Evolutionary conservation across 2,113 vertebrate genomes (phyloP), one percentile per base, ranked within the genome.

Genomic region (Mus spicilegus): DNA sequence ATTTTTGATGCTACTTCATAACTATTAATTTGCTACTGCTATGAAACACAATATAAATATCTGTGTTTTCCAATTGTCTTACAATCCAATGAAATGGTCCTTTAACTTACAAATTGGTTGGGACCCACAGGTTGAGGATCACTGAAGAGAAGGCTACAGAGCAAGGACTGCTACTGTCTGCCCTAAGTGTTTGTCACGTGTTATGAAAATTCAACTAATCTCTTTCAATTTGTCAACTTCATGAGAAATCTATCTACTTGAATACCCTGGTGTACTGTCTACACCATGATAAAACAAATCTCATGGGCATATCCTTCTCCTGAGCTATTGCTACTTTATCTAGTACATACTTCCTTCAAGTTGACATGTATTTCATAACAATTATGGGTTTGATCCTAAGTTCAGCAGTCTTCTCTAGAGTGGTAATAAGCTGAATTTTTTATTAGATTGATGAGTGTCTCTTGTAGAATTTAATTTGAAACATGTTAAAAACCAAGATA

Each of bases 381-480:
- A 88, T 16, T 5, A 56, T 82, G 16, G 67, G 51, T 90, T 91
- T 93, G 12, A 3, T 49, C 7, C 28, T 89, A n/a, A 58, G 1
- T n/a, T 70, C 69, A 85, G 5, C 17, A 20, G 87, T 20, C n/a
- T 6, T 84, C 26, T 39, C n/a, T 24, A 22, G 0, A 26, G 58
- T 24, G 51, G 3, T n/a, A 76, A 0, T 75, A 81, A 92, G 51
- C 28, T 33, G 46, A 73, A 93, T 91, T 69, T 94, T 22, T 69
- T 69, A 58, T n/a, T 12, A 67, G 17, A 81, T 9, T 65, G 46
- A 86, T 69, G 28, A 58, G 1, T n/a, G 3, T 82, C 91, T 96
- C 20, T 58, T 87, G 10, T 65, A 46, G 51, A 91, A 89, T 69
- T 65, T 63, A 89, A 65, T 76, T 94, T 94, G n/a, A 95, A 89